These are phyloP conservation scores for Microplitis deprimator DNA, from an alignment of 2,888 invertebrate species.

Conservation along the genomic window DNA sequence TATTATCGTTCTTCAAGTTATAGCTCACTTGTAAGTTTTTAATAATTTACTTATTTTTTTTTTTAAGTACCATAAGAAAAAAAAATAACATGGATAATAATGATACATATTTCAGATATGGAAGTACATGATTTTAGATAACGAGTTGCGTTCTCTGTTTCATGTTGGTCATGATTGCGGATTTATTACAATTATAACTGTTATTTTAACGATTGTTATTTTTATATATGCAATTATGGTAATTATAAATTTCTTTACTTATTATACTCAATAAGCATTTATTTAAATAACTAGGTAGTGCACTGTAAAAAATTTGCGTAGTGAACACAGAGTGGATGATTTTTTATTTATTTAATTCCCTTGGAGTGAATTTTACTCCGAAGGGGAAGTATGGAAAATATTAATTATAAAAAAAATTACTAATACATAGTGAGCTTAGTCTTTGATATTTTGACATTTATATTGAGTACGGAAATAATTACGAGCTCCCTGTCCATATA, in stretches of 20 bases:
- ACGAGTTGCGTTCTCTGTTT: constrained; percentile 57
- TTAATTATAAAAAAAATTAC: too few relatives aligned
- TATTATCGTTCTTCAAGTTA: constrained; percentile 56
- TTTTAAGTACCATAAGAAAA: not conserved
- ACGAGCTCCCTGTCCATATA: too few relatives aligned
- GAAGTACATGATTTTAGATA: constrained; percentile 59
- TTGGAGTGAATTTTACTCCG: too few relatives aligned
- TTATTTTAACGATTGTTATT: constrained; percentile 55
- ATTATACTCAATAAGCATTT: not conserved
- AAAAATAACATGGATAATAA: not conserved
- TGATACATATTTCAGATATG: constrained; percentile 57
- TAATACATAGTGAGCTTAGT: too few relatives aligned
- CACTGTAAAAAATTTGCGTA: too few relatives aligned
- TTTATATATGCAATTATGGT: constrained; percentile 52
- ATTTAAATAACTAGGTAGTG: not conserved
- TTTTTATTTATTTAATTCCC: too few relatives aligned
- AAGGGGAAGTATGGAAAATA: too few relatives aligned
- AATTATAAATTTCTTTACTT: constrained; percentile 18
- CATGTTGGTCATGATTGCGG: constrained; percentile 57
- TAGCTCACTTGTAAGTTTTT: constrained; percentile 48
- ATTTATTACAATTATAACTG: constrained; percentile 48
- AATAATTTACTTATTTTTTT: not conserved
- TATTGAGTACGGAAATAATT: too few relatives aligned
- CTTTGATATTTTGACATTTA: too few relatives aligned
- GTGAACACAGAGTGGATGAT: too few relatives aligned